These are phyloP conservation scores for Heliconius cydno DNA, from an alignment of 2,888 invertebrate species.

Conservation along the genomic window DNA sequence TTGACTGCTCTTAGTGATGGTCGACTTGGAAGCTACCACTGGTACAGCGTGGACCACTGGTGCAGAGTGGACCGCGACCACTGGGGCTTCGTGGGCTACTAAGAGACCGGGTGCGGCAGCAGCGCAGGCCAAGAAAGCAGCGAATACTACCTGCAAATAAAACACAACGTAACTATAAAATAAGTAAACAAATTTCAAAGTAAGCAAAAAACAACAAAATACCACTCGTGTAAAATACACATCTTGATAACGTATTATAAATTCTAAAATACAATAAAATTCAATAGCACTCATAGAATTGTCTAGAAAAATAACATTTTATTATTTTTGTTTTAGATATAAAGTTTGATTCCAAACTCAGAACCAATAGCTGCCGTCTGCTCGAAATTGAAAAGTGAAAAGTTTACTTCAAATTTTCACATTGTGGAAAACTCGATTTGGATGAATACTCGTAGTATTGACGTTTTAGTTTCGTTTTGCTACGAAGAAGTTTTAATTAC, in stretches of 20 bases:
- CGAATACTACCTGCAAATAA: conserved; percentile 73
- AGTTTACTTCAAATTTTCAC: conserved; percentile 20
- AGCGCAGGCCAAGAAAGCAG: conserved; percentile 78
- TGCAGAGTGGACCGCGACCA: conserved; percentile 66
- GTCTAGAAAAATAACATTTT: conserved; percentile 22
- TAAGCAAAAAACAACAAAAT: background rate
- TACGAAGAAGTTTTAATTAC: conserved; percentile 24
- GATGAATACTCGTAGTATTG: background rate
- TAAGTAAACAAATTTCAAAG: background rate
- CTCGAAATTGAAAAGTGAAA: conserved; percentile 21
- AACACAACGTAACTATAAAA: background rate
- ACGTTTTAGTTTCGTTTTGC: conserved; percentile 4
- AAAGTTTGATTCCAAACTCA: conserved; percentile 11
- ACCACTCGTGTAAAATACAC: conserved; percentile 1
- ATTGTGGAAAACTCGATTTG: conserved; percentile 21
- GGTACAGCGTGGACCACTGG: conserved; percentile 67
- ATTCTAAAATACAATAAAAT: conserved; percentile 23
- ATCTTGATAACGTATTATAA: background rate
- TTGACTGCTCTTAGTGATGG: conserved; percentile 78
- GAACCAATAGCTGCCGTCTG: conserved; percentile 18
- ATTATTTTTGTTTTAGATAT: conserved; percentile 19
- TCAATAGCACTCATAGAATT: conserved; percentile 9
- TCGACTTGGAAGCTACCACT: conserved; percentile 67
- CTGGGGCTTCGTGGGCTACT: conserved; percentile 66
- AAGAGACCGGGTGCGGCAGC: conserved; percentile 76